Conservation (phyloP, 2,888 invertebrate species). For the Hoplodrina blanda region DNA sequence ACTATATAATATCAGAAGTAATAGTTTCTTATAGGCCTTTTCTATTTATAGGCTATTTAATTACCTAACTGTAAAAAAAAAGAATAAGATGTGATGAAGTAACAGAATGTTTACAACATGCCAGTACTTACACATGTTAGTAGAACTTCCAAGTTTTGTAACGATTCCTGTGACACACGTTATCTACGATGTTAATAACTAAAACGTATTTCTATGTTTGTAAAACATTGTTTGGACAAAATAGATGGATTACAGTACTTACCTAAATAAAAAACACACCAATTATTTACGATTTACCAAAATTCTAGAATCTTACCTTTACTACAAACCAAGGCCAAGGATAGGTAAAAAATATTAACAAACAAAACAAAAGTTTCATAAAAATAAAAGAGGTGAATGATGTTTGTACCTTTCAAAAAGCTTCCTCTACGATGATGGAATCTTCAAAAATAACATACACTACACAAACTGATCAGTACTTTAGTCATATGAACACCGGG, state of each 20-base stretch:
- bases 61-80: background rate
- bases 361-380: constrained; percentile 53
- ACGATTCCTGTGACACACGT: background rate
- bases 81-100: too few relatives aligned
- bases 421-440: constrained; percentile 66
- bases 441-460: constrained; percentile 64
- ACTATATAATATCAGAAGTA: background rate
- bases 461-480: constrained; percentile 50
- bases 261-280: constrained; percentile 4
- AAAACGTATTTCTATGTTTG: constrained; percentile 18
- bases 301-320: background rate
- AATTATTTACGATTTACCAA: background rate
- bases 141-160: background rate
- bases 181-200: constrained; percentile 1
- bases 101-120: too few relatives aligned
- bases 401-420: constrained; percentile 69
- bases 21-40: background rate
- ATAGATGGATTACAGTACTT: background rate
- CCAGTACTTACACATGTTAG: background rate
- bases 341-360: constrained; percentile 17
- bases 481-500: constrained; percentile 34
- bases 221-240: constrained; percentile 19
- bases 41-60: background rate
- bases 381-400: constrained; percentile 62
- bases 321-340: background rate